Evolutionary conservation across 2,113 vertebrate species (phyloP), one percentile per base, ranked within the genome.

Genomic region (Fregetta grallaria): DNA sequence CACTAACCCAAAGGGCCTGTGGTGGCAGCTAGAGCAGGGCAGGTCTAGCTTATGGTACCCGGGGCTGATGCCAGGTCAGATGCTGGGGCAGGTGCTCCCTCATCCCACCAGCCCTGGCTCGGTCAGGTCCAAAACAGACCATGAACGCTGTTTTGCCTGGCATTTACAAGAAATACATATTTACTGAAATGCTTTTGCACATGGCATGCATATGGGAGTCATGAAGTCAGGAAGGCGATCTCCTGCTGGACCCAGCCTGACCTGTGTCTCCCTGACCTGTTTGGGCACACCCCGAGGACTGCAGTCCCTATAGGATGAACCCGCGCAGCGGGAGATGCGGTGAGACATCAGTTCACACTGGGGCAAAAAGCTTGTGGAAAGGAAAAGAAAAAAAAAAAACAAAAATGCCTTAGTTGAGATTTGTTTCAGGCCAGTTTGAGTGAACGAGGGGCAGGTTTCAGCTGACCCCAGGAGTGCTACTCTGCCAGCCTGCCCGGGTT

Each of bases 151-250:
- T 22, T 63, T 38, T 3, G 3, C 20, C 16, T 2, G 19, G 40
- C 7, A 6, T 67, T 72, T 23, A 29, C 32, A 42, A 80, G 34
- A 38, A 38, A 38, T 38, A 38, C 25, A 27, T 49, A 0, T 22
- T 63, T 47, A 74, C 18, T 79, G 77, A 90, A 70, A 40, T 1
- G 25, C 21, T 62, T 25, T 53, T 34, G 7, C n/a, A 58, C 15
- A 61, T 86, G 45, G 47, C 27, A 52, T 1, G 1, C 34, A 53
- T 20, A 21, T 0, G 3, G 34, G 29, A 44, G 3, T 8, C 1
- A 1, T 50, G 32, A 78, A 45, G 26, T 8, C 1, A 1, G 55
- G 32, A 78, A 45, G 26, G 45, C 0, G 0, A 22, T 26, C 42
- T 75, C 32, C 56, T 2, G 7, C 19, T 45, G n/a, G 53, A 65